Evolutionary conservation across 2,797 vertebrate species (phyloP), one percentile per base, ranked within the genome.

Genomic region (Ctenochaetus hawaiiensis): DNA sequence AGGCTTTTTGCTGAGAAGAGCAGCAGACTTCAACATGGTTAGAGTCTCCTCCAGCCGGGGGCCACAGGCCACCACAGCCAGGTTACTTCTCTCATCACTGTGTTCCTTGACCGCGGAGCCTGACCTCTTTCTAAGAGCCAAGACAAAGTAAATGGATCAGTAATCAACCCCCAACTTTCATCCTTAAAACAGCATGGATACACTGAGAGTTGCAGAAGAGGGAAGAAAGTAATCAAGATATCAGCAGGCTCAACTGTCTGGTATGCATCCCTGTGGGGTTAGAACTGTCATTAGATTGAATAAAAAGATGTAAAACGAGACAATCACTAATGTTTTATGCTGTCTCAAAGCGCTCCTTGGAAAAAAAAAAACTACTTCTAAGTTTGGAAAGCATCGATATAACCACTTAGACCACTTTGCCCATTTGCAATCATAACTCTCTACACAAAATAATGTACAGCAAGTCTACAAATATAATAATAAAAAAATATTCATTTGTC

Each of bases 51-150:
- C 96, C 80, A 99, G 90, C 80, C 98, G 95, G 87, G 96, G 92
- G 34, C 98, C 98, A 85, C 98, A 99, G 83, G 98, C 97, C 89
- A 99, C 98, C 85, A 99, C 98, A 7, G 97, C 97, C 59, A 99
- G 91, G 80, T 98, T 96, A 93, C 98, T 96, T 58, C 89, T 92
- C 84, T 95, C 96, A 71, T 86, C 71, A 1, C n/a, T 70, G 18
- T 69, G 83, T 14, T 63, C 20, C 69, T 81, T 48, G 39, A 30
- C 30, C 41, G 39, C 47, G 37, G 83, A 66, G 23, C 17, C 59
- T 22, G 74, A 56, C 34, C 57, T 72, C 78, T 75, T 72, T 77
- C 92, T 93, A 78, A 52, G 43, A 85, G 67, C 34, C 45, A 75
- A 76, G 68, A 83, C 45, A 90, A 72, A 74, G 9, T 22, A 7